These are phyloP conservation scores for Eulemur rufifrons DNA, from an alignment of 2,113 vertebrate genomes.

Conservation along the genomic window DNA sequence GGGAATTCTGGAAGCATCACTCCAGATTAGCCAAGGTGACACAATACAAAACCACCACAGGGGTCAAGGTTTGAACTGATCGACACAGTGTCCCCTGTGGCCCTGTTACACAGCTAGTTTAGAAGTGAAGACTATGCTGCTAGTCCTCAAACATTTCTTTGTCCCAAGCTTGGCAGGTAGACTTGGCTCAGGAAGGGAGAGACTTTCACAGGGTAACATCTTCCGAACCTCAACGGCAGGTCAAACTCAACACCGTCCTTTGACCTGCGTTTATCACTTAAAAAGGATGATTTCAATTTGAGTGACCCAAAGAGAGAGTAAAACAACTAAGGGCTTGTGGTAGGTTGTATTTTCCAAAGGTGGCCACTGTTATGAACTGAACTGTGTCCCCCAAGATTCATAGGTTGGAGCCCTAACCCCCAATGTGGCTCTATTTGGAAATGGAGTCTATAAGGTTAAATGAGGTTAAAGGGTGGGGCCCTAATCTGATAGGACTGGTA, in stretches of 20 bases:
- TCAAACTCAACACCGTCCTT: not conserved
- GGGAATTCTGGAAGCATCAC: not conserved
- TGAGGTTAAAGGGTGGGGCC: not conserved
- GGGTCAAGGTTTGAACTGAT: not conserved
- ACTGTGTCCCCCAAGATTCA: not conserved
- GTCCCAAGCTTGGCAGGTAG: not conserved
- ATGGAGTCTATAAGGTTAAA: not conserved
- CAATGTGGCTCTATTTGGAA: not conserved
- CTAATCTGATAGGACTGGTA: not conserved
- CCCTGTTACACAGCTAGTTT: not conserved
- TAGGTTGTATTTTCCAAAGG: not conserved
- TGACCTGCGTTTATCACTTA: not conserved
- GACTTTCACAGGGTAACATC: not conserved
- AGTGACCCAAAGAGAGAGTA: not conserved
- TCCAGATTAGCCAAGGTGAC: not conserved
- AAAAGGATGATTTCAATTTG: not conserved
- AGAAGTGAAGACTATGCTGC: not conserved
- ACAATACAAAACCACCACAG: not conserved
- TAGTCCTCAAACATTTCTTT: not conserved
- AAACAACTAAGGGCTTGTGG: not conserved
- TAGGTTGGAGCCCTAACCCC: not conserved
- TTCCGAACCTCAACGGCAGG: not conserved
- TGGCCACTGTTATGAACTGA: not conserved
- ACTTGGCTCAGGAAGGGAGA: not conserved
- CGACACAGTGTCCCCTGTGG: fast-evolving